Base-by-base conservation (phyloP, 2,797 vertebrate genomes). In the Pterois miles region DNA sequence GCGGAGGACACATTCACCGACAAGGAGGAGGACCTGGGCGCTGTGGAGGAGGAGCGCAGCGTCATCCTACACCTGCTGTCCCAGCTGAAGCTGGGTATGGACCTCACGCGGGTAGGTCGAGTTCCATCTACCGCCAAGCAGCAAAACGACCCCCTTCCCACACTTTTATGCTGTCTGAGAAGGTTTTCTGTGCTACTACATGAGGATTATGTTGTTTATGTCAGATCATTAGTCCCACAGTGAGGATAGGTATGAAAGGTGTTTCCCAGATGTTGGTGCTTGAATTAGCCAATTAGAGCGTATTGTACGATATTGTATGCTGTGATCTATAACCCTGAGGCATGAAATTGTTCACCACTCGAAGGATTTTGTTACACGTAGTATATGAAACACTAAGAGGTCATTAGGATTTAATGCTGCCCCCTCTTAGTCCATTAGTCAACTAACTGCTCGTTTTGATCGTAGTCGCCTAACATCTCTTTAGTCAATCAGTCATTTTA, bases 81-180 rank as follows among this genome's bases (percentile, higher is more conserved):
- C 27, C 98, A 99, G 94, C 97, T 99, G 74, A 99, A 99, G 89
- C 96, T 99, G 65, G 98, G 98, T 94, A 99, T 99, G 98, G 98
- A 99, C 91, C 96, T 99, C 91, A 99, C 98, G 0, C 95, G 98
- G 94, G 98, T 99, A 93, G 87, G 93, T 87, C 60, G 4, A 81
- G 78, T 92, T 91, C 85, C 88, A 65, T 4, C 4, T 20, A 1
- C 56, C 10, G 9, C 33, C 46, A 23, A 12, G 33, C 29, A 25
- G 57, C 65, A 8, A 59, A 78, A 65, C 54, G 12, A 4, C 11
- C 27, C 20, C 13, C 22, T 6, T 11, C 23, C 31, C 18, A 8
- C 57, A 50, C 13, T 29, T 3, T 23, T 0, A 8, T n/a, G 16
- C 6, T 57, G n/a, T 25, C 29, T 4, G 2, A 48, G 33, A 3